Evolutionary conservation across 2,888 invertebrate genomes (phyloP), one percentile per base, ranked within the genome.

Genomic region (Metallyticus violacea): DNA sequence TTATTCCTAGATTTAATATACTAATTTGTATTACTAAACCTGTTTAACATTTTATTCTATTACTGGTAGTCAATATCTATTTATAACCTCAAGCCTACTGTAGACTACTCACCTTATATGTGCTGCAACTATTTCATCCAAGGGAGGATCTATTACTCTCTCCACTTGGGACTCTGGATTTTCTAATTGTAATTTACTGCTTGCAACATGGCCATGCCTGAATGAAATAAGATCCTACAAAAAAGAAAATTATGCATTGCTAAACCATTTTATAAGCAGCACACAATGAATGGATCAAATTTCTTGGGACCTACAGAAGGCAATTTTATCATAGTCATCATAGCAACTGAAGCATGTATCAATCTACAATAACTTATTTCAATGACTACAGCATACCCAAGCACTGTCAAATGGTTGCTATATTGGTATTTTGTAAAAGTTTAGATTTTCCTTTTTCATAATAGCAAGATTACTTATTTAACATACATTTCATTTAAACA

Each of bases 101-200:
- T 40, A 40, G n/a, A 30, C n/a, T 28, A 77, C 77, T 90, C 91
- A 95, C 95, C 95, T 94, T n/a, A 98, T 91, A 91, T 98, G 98
- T 6, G 94, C 93, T 81, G 94, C 93, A 6, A 96, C 94, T 77
- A 97, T 92, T 90, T 97, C 97, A 91, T 97, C 96, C 86, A 97
- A 92, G 0, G 97, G 97, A 7, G 95, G 92, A 82, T 95, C 93
- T 87, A 97, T 93, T 89, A 95, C 94, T 85, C 95, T 94, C 89
- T 95, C 94, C 1, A 97, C 95, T 28, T 95, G 92, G 30, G 93
- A 92, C 88, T 97, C 96, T 0, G 97, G 96, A 89, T 94, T 94
- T 88, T 95, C 95, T 15, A 96, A 92, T 87, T 95, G 94, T 25
- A 97, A 92, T 89, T 95, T 95, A 86, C 93, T 93, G 90, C 95